phyloP scores from a whole-genome alignment of 2,888 invertebrate species.

The Deroplatys truncata region DNA sequence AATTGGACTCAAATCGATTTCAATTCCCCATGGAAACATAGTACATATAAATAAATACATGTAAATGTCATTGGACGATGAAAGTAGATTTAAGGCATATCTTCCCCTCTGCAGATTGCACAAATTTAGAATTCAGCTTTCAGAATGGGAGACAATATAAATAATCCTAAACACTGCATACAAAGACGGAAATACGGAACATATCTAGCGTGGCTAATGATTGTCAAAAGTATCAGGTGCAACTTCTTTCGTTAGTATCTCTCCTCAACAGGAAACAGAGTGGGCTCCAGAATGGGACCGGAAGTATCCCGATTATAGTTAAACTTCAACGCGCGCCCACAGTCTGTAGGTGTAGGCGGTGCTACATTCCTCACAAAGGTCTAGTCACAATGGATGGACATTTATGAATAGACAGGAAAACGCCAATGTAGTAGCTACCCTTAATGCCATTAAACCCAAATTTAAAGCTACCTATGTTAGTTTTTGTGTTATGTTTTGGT shows the following conservation, averaged over 20 bases:
- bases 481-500: too few species aligned
- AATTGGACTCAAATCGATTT: too few species aligned
- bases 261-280: not conserved
- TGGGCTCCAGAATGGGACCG: not conserved
- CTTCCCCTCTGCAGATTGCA: too few species aligned
- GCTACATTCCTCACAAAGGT: not conserved
- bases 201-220: not conserved
- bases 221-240: not conserved
- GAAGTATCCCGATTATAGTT: not conserved
- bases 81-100: too few species aligned
- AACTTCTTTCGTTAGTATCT: not conserved
- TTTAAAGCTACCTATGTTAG: too few species aligned
- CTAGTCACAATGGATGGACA: not conserved
- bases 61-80: too few species aligned
- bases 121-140: too few species aligned
- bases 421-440: not conserved
- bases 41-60: too few species aligned
- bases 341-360: not conserved
- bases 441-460: not conserved
- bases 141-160: too few species aligned
- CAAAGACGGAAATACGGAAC: too few species aligned
- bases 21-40: too few species aligned
- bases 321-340: not conserved
- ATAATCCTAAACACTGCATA: too few species aligned
- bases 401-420: not conserved